These are phyloP conservation scores for Diarsia brunnea DNA, from an alignment of 2,888 invertebrate species.

Conservation along the genomic window DNA sequence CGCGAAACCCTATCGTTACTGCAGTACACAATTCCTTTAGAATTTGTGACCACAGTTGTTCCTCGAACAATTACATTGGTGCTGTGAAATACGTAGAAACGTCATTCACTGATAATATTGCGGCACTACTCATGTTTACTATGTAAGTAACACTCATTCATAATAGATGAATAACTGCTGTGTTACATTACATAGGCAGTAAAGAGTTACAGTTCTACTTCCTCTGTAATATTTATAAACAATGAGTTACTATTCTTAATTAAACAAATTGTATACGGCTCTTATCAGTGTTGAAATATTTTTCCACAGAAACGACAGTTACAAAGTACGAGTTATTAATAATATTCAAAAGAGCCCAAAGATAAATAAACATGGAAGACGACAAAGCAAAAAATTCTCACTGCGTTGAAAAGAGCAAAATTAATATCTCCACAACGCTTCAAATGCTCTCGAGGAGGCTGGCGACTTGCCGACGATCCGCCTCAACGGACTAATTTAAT, in stretches of 20 bases:
- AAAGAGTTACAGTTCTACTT: neutral
- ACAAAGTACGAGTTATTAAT: neutral
- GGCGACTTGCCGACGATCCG: conserved; percentile 72
- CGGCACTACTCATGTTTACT: conserved; percentile 29
- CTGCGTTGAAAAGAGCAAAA: conserved; percentile 55
- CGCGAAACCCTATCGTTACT: neutral
- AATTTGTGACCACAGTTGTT: conserved; percentile 29
- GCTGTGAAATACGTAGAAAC: conserved; percentile 37
- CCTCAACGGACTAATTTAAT: conserved; percentile 78
- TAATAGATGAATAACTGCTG: conserved; percentile 18
- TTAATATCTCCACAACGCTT: conserved; percentile 60
- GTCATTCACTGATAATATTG: conserved; percentile 32
- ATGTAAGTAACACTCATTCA: conserved; percentile 18
- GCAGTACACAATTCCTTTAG: conserved; percentile 5
- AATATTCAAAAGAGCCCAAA: conserved; percentile 9
- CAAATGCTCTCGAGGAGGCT: conserved; percentile 49
- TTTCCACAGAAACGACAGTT: neutral
- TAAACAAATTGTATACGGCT: neutral
- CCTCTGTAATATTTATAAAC: conserved; percentile 17
- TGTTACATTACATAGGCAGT: conserved; percentile 12
- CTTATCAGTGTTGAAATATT: conserved; percentile 1
- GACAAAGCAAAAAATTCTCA: conserved; percentile 24
- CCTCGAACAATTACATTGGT: conserved; percentile 32
- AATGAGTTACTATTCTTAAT: conserved; percentile 2
- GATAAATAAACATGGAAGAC: conserved; percentile 29